These are phyloP conservation scores for Cephalopachus bancanus DNA, from an alignment of 2,797 vertebrate species.

Conservation along the genomic window DNA sequence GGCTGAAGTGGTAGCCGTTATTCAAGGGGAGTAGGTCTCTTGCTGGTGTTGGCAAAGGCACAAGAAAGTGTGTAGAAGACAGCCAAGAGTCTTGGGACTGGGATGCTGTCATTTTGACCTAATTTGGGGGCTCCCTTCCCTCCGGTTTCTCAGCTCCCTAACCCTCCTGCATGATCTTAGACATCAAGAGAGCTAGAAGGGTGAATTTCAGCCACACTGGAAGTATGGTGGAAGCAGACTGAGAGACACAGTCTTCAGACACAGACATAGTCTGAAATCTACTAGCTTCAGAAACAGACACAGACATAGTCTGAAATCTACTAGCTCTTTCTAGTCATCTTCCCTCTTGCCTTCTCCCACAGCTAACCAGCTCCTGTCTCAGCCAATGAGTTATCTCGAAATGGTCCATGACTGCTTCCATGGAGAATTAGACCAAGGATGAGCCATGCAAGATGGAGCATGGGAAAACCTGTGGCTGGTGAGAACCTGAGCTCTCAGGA, in stretches of 20 bases:
- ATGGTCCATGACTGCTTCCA: neutral
- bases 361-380: neutral
- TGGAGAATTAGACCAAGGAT: neutral
- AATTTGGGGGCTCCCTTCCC: neutral
- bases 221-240: neutral
- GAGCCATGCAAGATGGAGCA: neutral
- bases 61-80: neutral
- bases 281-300: too few species aligned
- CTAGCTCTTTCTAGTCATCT: too few species aligned
- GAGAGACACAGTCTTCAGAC: neutral
- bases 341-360: neutral
- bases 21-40: neutral
- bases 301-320: too few species aligned
- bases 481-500: neutral
- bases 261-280: too few species aligned
- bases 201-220: neutral
- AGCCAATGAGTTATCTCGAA: neutral
- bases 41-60: neutral
- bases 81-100: neutral
- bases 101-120: neutral
- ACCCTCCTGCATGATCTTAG: neutral
- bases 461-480: neutral
- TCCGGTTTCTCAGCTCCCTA: neutral
- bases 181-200: neutral
- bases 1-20: neutral